Base-by-base conservation (phyloP, 2,797 vertebrate genomes). In the Eutrigla gurnardus region DNA sequence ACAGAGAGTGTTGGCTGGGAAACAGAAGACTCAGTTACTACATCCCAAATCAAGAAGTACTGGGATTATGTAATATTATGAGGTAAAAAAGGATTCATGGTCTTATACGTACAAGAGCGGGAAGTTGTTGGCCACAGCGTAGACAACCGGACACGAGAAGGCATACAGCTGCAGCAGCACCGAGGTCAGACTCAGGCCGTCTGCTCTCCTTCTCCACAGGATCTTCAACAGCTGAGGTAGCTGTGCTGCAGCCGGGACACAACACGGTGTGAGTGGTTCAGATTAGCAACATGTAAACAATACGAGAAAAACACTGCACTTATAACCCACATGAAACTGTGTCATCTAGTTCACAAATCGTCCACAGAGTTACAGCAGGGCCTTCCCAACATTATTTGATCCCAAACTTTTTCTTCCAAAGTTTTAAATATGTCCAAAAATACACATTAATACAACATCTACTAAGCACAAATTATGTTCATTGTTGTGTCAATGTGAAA, bases 171-270 rank as follows among this genome's bases (percentile, higher is more conserved):
- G 96, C 82, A 97, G 90, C 59, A 97, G 60, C 18, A 90, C 36
- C 0, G 96, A 88, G 3, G 88, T 60, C 65, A 96, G 88, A 83
- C 93, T 97, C 75, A 97, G 85, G 3, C 96, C 97, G 3, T 94
- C 93, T 0, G 94, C 93, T 49, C 93, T 94, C 73, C 93, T 82
- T 15, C 93, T 89, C 75, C 93, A 75, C 61, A 95, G 7, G 5
- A 97, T 84, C 90, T 93, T 96, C 49, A 96, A 52, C 63, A 97
- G 88, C 89, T 97, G 97, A 10, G 93, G 92, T 0, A 95, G 74
- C 70, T 93, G 97, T 12, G 95, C 96, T 98, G 90, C 42, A 60
- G 39, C 70, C 1, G 11, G 45, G 17, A 63, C 4, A 63, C 11
- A 52, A 1, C 18, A 33, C 50, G 15, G 18, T 7, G 47, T 25